Conservation (phyloP, 2,113 vertebrate genomes). For the Dendropsophus ebraccatus region DNA sequence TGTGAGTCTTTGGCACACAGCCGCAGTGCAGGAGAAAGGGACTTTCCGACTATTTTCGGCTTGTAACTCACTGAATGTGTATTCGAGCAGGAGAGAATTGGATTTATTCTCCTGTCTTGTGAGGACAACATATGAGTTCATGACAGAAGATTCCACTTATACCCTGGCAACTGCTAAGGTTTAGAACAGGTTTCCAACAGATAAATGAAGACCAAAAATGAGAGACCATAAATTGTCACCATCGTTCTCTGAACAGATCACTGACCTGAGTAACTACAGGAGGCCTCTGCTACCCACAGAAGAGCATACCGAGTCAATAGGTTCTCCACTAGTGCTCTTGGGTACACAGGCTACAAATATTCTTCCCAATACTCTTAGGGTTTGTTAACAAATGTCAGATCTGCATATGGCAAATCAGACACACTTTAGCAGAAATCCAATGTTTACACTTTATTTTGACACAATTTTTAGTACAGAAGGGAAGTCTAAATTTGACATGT, state of each 20-base stretch:
- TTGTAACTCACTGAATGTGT: conserved; percentile 7
- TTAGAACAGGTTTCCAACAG: neutral
- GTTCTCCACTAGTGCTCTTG: neutral
- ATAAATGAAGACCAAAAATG: neutral
- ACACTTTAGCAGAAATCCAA: too few relatives aligned
- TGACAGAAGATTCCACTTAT: conserved; percentile 31
- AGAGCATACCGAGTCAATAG: neutral
- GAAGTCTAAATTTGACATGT: too few relatives aligned
- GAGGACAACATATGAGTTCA: conserved; percentile 7
- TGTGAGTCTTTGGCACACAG: neutral
- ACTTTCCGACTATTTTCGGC: conserved; percentile 35
- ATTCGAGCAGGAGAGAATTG: neutral
- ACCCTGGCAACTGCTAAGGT: neutral
- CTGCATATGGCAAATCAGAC: too few relatives aligned
- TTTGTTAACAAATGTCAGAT: too few relatives aligned
- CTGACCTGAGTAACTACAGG: neutral
- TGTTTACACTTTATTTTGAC: too few relatives aligned
- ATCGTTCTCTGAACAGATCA: neutral
- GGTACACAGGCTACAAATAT: neutral
- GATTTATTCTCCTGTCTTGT: conserved; percentile 27
- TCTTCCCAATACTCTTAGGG: too few relatives aligned
- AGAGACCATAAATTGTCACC: conserved; percentile 9
- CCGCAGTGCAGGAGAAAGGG: conserved; percentile 12
- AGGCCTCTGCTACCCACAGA: neutral
- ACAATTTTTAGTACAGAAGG: too few relatives aligned